Conservation (phyloP, 2,113 vertebrate genomes). For the Hemibagrus wyckioides region DNA sequence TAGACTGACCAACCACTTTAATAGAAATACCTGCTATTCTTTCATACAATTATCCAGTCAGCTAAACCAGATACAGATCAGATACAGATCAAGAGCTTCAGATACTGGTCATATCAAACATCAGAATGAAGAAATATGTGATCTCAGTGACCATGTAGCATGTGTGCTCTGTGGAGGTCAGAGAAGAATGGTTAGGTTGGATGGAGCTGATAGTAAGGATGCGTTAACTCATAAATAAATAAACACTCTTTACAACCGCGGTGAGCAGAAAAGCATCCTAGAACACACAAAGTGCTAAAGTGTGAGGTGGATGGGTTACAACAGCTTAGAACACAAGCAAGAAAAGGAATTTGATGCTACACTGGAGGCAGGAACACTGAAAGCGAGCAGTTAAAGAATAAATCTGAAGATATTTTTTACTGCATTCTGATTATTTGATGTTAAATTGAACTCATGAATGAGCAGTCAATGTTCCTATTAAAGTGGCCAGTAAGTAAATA, state of each 20-base stretch:
- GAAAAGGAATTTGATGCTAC: not conserved
- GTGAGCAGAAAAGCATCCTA: not conserved
- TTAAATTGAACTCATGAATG: not conserved
- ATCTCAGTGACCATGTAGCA: too few species aligned
- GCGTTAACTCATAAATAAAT: not conserved
- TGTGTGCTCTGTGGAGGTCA: too few species aligned
- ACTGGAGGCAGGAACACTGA: not conserved
- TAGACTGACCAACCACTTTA: not conserved
- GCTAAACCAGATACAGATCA: not conserved
- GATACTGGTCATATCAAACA: not conserved
- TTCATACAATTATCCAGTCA: not conserved
- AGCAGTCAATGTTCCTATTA: not conserved
- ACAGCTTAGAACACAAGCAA: not conserved
- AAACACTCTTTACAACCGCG: not conserved
- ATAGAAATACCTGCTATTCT: not conserved
- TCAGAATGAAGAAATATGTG: too few species aligned
- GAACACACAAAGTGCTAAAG: not conserved
- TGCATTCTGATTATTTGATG: not conserved
- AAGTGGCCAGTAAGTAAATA: not conserved
- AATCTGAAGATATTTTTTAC: not conserved
- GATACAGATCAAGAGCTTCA: not conserved
- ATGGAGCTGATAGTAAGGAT: not conserved
- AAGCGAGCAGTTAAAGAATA: not conserved
- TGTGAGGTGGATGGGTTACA: not conserved
- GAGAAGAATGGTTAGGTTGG: not conserved